Evolutionary conservation across 2,888 invertebrate genomes (phyloP).

Genomic region (Andricus quercusramuli): DNA sequence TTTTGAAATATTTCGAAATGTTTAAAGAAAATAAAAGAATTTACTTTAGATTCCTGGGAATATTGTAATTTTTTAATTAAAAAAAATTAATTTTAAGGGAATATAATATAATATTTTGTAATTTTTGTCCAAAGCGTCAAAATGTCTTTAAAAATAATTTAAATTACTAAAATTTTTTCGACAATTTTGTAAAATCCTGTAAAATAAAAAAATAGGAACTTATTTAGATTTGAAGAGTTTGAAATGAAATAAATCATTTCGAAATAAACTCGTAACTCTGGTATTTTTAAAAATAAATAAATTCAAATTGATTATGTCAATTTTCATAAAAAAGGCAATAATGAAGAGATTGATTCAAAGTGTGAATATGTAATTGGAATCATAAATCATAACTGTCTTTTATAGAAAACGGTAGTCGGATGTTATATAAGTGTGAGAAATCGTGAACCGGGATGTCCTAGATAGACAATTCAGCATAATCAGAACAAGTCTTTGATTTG

Average conservation of each 20-base stretch:
- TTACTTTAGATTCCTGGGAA: no score
- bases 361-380: constrained; percentile 26
- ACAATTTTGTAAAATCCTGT: no score
- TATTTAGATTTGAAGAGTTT: no score
- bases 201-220: no score
- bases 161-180: no score
- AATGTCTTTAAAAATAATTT: no score
- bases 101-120: no score
- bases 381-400: constrained; percentile 32
- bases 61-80: no score
- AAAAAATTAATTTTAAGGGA: no score
- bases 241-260: not conserved
- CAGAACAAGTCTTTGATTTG: not conserved
- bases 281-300: not conserved
- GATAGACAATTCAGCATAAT: not conserved
- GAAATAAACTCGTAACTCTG: not conserved
- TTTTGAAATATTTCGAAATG: no score
- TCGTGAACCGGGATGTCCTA: constrained; percentile 27
- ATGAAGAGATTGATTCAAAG: not conserved
- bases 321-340: not conserved
- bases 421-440: constrained; percentile 17
- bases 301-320: not conserved
- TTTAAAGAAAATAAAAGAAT: no score
- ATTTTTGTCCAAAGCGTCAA: no score
- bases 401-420: constrained; percentile 32